Evolutionary conservation across 2,888 invertebrate genomes (phyloP).

Genomic region (Leptinotarsa peninsularis): DNA sequence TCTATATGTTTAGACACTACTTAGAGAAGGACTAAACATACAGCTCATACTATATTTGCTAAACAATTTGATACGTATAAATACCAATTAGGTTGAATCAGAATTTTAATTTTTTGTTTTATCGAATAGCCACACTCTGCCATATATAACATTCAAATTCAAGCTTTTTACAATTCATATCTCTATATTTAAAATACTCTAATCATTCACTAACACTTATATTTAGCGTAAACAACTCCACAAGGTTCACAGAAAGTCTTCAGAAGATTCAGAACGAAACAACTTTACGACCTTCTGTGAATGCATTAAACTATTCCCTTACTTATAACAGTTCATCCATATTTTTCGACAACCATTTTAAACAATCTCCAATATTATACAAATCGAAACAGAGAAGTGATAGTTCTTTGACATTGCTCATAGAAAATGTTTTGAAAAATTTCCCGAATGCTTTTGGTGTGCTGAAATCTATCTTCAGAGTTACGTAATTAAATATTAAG

Average conservation of each 20-base stretch:
- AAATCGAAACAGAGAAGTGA: slow-evolving; percentile 29
- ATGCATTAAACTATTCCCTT: slow-evolving; percentile 57
- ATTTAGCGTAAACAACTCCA: slow-evolving; percentile 56
- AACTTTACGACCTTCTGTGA: slow-evolving; percentile 33
- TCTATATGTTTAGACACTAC: slow-evolving; percentile 41
- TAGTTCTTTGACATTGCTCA: slow-evolving; percentile 24
- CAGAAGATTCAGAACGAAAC: neutral
- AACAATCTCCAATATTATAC: slow-evolving; percentile 57
- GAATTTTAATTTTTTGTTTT: slow-evolving; percentile 47
- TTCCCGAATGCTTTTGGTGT: no score
- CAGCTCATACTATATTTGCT: slow-evolving; percentile 49
- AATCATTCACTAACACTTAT: slow-evolving; percentile 64
- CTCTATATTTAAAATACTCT: slow-evolving; percentile 59
- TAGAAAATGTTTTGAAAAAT: neutral
- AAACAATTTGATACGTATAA: slow-evolving; percentile 55
- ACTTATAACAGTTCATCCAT: slow-evolving; percentile 57
- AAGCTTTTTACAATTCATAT: slow-evolving; percentile 55
- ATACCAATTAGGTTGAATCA: slow-evolving; percentile 61
- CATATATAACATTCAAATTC: slow-evolving; percentile 55
- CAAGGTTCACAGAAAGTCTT: slow-evolving; percentile 29
- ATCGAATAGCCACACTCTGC: slow-evolving; percentile 54
- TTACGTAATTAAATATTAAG: no score
- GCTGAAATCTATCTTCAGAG: no score
- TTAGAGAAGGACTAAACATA: slow-evolving; percentile 23
- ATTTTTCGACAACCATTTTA: slow-evolving; percentile 51